Base-by-base conservation (phyloP, 2,888 invertebrate genomes). In the Himalopsyche tibetana region DNA sequence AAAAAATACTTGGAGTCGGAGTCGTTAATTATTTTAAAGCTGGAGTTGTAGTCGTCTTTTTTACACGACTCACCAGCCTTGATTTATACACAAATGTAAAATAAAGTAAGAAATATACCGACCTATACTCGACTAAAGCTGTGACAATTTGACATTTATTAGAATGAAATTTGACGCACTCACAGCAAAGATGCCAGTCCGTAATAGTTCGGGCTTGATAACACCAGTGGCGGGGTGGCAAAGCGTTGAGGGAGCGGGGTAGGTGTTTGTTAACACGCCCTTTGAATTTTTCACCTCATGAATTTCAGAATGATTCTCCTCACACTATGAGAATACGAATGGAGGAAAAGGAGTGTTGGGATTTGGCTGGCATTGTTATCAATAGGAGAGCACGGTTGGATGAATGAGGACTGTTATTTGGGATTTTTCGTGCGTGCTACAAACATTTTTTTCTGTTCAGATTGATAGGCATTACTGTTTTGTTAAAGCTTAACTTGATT, bases 281-380 rank as follows among this genome's bases (percentile, higher is more conserved):
- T 87, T 88, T 86, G 87, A 86, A 88, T 88, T 88, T 88, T 88
- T 88, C 88, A 88, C 82, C 88, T 88, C 88, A 88, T 88, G 88
- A 88, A 88, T 88, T 88, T 86, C 87, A 85, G 86, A 88, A 84
- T 87, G 88, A 87, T 83, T 84, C 88, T 63, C 36, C 74, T 74
- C 74, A 74, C 82, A 83, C 87, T 84, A 82, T 80, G 69, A 79
- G 85, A 86, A 85, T 82, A 82, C 84, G 85, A 87, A 84, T 86
- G 45, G 86, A 87, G 84, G 80, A 36, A 74, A 74, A 74, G 74
- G 69, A 38, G 74, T 74, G 36, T 38, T 12, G 38, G 74, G 74
- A 74, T 74, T 74, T 74, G 28, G 74, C 74, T 28, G 11, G 74
- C 36, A 74, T 74, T 74, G 74, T 74, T 74, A 74, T 74, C 74